Evolutionary conservation across 2,113 vertebrate species (phyloP).

Genomic region (Choloepus hoffmanni): DNA sequence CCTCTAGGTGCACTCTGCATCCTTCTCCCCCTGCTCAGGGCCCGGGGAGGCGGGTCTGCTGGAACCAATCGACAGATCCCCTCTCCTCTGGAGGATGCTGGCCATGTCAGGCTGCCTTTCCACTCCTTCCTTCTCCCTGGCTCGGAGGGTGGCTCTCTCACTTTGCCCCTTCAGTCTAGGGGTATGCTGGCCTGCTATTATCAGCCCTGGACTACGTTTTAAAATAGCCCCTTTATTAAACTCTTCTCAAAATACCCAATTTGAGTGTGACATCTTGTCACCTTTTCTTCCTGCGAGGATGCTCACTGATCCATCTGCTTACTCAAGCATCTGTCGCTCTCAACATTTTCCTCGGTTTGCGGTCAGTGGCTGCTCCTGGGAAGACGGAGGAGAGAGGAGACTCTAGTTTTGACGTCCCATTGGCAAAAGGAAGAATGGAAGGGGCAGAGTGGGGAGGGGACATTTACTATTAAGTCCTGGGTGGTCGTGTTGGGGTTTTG

Average conservation of each 20-base stretch:
- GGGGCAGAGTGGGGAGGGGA: not conserved
- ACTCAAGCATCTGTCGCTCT: not conserved
- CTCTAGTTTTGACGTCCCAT: not conserved
- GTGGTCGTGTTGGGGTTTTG: not conserved
- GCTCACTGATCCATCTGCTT: not conserved
- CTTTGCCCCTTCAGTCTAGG: not conserved
- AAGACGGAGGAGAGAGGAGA: not conserved
- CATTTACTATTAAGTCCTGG: not conserved
- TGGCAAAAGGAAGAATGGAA: rapidly evolving
- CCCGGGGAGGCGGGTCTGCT: not conserved
- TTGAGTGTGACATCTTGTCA: not conserved
- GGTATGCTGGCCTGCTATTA: not conserved
- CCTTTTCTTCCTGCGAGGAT: not conserved
- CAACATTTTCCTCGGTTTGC: not conserved
- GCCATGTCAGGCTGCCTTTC: rapidly evolving
- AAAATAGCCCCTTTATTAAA: not conserved
- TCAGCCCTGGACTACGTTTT: not conserved
- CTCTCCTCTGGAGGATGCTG: not conserved
- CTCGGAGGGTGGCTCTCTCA: not conserved
- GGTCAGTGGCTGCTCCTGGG: not conserved
- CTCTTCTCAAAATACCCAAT: not conserved
- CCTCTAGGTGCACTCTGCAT: not conserved
- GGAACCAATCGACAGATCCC: not conserved
- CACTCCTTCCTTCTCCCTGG: not conserved
- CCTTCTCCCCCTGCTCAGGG: not conserved